Conservation (phyloP, 2,113 vertebrate genomes). For the Petrocephalus zakoni region DNA sequence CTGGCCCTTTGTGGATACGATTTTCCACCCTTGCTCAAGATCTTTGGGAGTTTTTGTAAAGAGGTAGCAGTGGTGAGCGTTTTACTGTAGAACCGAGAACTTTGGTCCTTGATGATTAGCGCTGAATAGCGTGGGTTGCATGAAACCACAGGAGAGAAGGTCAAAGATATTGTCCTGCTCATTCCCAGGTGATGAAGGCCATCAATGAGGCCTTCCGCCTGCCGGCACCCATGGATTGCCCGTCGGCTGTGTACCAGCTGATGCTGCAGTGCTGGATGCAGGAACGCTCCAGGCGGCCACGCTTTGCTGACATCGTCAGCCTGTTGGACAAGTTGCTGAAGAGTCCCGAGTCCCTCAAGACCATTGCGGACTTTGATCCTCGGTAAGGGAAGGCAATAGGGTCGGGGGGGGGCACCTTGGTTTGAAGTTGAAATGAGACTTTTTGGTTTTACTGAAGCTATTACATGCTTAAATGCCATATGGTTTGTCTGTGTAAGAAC, state of each 20-base stretch:
- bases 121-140: neutral
- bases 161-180: neutral
- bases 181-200: slow-evolving; percentile 87
- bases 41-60: neutral
- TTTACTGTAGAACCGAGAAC: neutral
- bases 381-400: slow-evolving; percentile 57
- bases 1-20: too few relatives aligned
- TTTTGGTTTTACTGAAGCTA: neutral
- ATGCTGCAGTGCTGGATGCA: slow-evolving; percentile 98
- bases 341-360: slow-evolving; percentile 83
- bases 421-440: neutral
- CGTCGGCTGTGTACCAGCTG: slow-evolving; percentile 89
- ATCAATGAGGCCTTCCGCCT: slow-evolving; percentile 93
- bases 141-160: neutral
- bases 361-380: slow-evolving; percentile 91
- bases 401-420: neutral
- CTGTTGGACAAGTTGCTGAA: slow-evolving; percentile 91
- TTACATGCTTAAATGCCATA: neutral
- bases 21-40: too few relatives aligned
- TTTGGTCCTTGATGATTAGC: neutral
- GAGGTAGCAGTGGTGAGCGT: neutral
- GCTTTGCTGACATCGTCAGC: slow-evolving; percentile 83
- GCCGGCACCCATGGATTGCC: slow-evolving; percentile 88
- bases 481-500: slow-evolving; percentile 18
- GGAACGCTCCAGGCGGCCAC: slow-evolving; percentile 81